phyloP scores from a whole-genome alignment of 2,888 invertebrate genomes.

The Caenorhabditis zanzibari region DNA sequence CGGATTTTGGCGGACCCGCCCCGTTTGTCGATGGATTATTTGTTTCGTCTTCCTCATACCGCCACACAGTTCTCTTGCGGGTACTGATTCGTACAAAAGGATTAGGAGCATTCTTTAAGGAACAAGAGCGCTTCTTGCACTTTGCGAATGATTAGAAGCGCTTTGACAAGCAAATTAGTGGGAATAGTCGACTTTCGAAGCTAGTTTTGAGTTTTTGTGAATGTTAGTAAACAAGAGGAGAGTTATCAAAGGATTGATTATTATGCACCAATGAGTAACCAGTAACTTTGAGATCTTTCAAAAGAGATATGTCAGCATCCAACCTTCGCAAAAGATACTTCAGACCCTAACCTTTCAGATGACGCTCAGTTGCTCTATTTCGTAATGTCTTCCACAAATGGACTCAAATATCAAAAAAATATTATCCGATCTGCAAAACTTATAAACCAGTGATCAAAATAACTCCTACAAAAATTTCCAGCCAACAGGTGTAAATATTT shows the following conservation, averaged over 20 bases:
- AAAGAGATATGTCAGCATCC: no score
- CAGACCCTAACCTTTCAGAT: no score
- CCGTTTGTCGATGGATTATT: constrained; percentile 68
- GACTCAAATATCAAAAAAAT: no score
- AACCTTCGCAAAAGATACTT: background rate
- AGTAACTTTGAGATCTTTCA: no score
- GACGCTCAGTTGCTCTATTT: no score
- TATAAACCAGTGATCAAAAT: background rate
- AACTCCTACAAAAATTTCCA: background rate
- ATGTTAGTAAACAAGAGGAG: background rate
- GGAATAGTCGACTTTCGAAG: constrained; percentile 6
- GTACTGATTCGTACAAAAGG: constrained; percentile 64
- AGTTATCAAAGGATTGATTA: background rate
- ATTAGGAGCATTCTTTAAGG: constrained; percentile 60
- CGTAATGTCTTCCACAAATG: no score
- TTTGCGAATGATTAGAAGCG: constrained; percentile 47
- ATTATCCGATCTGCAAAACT: no score
- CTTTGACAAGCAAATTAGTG: constrained; percentile 35
- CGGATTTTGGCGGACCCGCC: constrained; percentile 57
- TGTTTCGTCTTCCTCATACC: constrained; percentile 52
- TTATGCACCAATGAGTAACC: no score
- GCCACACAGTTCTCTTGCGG: constrained; percentile 44
- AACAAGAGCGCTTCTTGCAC: constrained; percentile 57
- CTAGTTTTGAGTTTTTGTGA: constrained; percentile 16
- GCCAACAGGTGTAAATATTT: background rate